Evolutionary conservation across 1,140 invertebrate species (phyloP), one percentile per base, ranked within the genome.

Genomic region (Theocolax elegans): DNA sequence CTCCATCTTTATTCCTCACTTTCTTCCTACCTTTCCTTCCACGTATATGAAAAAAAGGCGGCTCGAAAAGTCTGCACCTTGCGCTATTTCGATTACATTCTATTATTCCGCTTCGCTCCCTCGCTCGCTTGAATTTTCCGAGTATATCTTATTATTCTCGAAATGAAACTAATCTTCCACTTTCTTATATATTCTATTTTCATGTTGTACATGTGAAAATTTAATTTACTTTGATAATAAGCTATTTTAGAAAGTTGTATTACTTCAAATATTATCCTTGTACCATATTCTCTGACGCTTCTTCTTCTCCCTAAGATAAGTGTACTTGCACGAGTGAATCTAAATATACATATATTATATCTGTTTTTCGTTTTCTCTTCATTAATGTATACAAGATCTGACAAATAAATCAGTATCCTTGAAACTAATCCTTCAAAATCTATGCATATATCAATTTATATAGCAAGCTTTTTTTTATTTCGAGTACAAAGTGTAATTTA

Each of bases 11-110:
- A 72, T 75, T 74, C 67, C 51, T 46, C 38, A 42, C 54, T 74
- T 74, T 64, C 72, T 74, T 65, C 67, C 72, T 59, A 64, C 71
- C 53, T 75, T 72, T 76, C 68, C 72, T 76, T 69, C 27, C 4
- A 6, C 4, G 4, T 35, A 35, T 10, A 35, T 6, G 31, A 10
- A 35, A 6, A 35, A 35, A 35, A 35, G 31, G 70, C 73, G 54
- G 8, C 1, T 15, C 6, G 35, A 17, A 44, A 15, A 9, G 10
- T 44, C 51, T 31, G 51, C 51, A 77, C 74, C 76, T 82, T 77
- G 62, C 74, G 81, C 83, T 80, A 82, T 83, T 83, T 80, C 77
- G 79, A 80, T 78, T 77, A 80, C 79, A 83, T 84, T 84, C 81
- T 82, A 83, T 83, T 82, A 82, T 79, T 70, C 66, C 60, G 72